Percentiles rank a stretch among this genome's conserved stretches.
These are phyloP conservation scores for Yponomeuta sedellus DNA, from an alignment of 2,888 invertebrate genomes.

Conservation along the genomic window DNA sequence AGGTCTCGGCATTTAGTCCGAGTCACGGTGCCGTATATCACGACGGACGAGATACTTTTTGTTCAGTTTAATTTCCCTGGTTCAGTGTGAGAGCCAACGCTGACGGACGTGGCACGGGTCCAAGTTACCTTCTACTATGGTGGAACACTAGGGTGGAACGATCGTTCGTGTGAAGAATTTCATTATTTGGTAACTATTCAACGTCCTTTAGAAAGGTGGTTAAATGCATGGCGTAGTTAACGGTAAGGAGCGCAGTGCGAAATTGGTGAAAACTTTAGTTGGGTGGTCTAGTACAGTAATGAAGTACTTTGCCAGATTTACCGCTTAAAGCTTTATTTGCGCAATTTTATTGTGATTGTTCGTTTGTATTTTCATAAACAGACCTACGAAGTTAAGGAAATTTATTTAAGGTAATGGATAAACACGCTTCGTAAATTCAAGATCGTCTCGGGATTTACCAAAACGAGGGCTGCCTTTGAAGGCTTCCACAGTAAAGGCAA, in stretches of 20 bases:
- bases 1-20: constrained; percentile 25
- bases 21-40: constrained; percentile 28
- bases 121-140: constrained; percentile 42
- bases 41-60: constrained; percentile 31
- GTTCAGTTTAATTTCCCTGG: constrained; percentile 31
- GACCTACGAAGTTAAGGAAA: too few relatives aligned
- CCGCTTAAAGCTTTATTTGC: too few relatives aligned
- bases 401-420: neutral
- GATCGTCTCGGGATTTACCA: neutral
- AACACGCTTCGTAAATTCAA: neutral
- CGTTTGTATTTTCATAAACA: constrained; percentile 34
- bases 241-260: too few relatives aligned
- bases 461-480: neutral
- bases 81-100: constrained; percentile 37
- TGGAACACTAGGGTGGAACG: constrained; percentile 35
- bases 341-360: neutral
- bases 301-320: too few relatives aligned
- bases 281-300: too few relatives aligned
- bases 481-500: neutral
- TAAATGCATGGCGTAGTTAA: neutral
- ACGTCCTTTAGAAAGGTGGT: neutral
- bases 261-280: too few relatives aligned
- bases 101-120: constrained; percentile 52
- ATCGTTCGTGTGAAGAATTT: constrained; percentile 43
- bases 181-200: constrained; percentile 46